Base-by-base conservation (phyloP, 23 tunicate species). In the Botrylloides violaceus region DNA sequence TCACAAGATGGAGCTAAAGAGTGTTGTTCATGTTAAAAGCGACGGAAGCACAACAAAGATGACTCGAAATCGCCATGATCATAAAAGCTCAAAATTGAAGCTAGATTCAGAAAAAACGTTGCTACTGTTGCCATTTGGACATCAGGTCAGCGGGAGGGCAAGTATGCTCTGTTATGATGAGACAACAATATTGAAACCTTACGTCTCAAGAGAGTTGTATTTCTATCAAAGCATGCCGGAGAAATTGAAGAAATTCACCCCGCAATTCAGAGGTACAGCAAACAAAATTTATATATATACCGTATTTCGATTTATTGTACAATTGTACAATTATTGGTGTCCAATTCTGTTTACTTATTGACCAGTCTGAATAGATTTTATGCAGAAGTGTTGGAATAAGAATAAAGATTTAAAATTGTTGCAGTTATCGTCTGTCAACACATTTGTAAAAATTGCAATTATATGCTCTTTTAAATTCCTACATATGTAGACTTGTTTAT, bases 111-210 rank as follows among this genome's bases (percentile, higher is more conserved):
- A 68, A 36, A 68, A 68, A 18, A 77, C 84, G 2, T 26, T 79
- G 70, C 64, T 80, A 78, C 65, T 80, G 5, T 32, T 34, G 15
- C 65, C 73, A 74, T 83, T 78, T 25, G 89, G 79, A 1, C 66
- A 90, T 75, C 97, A 90, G 83, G 97, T 90, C 9, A 76, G 97
- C 68, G 97, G 97, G 0, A 64, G 97, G 5, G 90, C 97, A 3
- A 59, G 71, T 30, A 83, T 90, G 2, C 70, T 79, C 20, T 78
- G 71, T 68, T 90, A 78, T 57, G 71, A 90, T 31, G 39, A 77
- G 4, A 38, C 66, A 3, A 90, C 97, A 7, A 55, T 90, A 1
- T 78, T 88, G 79, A 90, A 90, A 60, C 90, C 97, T 0, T 90
- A 83, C 39, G 97, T 90, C 19, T 83, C 97, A 2, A 74, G 97